These are phyloP conservation scores for Phortica magna DNA, from an alignment of 2,888 invertebrate species.

Conservation along the genomic window DNA sequence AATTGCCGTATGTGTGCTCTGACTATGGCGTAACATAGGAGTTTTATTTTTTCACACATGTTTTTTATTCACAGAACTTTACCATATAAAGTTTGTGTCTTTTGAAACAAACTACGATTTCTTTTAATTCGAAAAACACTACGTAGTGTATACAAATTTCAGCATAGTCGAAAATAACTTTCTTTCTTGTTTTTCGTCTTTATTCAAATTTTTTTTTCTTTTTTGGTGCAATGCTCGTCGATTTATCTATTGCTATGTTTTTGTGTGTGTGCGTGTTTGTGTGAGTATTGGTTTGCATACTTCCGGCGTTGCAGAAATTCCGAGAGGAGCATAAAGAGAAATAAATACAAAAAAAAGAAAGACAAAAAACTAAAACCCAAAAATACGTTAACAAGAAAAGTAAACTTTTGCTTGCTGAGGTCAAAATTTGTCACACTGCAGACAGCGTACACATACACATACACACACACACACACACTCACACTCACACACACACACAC, in stretches of 20 bases:
- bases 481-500: neutral
- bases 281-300: neutral
- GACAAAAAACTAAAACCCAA: neutral
- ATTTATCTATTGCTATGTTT: neutral
- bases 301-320: neutral
- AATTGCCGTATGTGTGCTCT: no score
- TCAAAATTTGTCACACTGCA: neutral
- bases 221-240: neutral
- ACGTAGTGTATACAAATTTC: no score
- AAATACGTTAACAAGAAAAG: slow-evolving; percentile 11
- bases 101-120: no score
- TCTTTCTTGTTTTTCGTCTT: no score
- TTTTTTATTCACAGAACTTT: no score
- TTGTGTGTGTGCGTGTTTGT: neutral
- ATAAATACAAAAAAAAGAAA: neutral
- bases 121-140: no score
- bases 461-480: neutral
- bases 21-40: no score
- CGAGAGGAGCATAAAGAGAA: neutral
- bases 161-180: no score
- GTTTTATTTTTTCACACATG: no score
- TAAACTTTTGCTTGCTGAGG: neutral
- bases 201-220: neutral
- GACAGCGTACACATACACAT: neutral
- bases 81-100: no score